Percentiles rank a stretch among this genome's conserved stretches.
phyloP scores from a whole-genome alignment of 2,888 invertebrate species.

The Platynereis dumerilii region DNA sequence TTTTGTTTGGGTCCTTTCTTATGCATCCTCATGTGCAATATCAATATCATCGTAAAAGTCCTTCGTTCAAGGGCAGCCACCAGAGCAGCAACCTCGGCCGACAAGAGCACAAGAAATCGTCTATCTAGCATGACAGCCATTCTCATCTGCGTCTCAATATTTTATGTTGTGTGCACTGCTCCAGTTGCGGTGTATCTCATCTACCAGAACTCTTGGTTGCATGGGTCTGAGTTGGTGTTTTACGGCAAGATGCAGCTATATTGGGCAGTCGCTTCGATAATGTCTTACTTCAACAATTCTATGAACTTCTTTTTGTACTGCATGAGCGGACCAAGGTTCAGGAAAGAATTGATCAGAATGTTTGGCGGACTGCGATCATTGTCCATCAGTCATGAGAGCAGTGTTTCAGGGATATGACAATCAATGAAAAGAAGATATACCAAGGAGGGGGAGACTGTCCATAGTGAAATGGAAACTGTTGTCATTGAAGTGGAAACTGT shows the following conservation, averaged over 20 bases:
- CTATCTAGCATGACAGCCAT: slow-evolving; percentile 2
- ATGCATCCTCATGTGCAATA: background rate
- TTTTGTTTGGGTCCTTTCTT: background rate
- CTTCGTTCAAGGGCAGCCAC: background rate
- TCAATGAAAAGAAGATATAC: no score
- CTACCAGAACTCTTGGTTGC: background rate
- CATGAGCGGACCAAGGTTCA: slow-evolving; percentile 5
- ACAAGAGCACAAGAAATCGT: no score
- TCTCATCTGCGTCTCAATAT: background rate
- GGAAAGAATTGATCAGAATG: background rate
- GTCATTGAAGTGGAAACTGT: no score
- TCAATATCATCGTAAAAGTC: background rate
- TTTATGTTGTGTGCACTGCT: background rate
- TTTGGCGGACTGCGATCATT: no score
- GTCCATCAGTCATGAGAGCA: no score
- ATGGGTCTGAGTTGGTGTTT: background rate
- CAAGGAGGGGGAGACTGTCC: no score
- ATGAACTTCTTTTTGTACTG: slow-evolving; percentile 7
- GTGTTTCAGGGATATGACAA: no score
- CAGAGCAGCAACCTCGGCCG: background rate
- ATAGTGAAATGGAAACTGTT: no score
- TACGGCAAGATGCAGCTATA: background rate
- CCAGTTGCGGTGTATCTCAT: background rate
- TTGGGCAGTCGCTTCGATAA: background rate
- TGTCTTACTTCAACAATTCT: slow-evolving; percentile 3